A percentile compares a stretch with the other conserved stretches of the same genome.
Evolutionary conservation across 2,113 vertebrate genomes (phyloP).

Genomic region (Nycticryphes semicollaris): DNA sequence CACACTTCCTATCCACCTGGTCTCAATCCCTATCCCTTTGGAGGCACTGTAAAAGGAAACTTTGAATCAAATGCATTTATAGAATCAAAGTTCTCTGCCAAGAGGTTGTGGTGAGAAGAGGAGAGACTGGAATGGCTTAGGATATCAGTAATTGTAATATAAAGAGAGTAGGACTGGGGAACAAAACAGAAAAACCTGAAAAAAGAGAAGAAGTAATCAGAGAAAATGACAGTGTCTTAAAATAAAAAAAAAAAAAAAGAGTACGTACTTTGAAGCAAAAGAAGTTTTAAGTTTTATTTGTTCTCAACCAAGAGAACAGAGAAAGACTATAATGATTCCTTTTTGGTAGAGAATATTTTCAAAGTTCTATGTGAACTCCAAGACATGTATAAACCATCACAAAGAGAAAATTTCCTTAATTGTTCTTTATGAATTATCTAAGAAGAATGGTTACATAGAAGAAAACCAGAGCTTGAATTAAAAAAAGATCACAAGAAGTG

Average conservation of each 20-base stretch:
- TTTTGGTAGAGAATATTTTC: background rate
- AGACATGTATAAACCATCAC: background rate
- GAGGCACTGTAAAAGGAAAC: background rate
- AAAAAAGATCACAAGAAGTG: background rate
- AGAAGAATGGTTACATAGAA: background rate
- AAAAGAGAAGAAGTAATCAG: too few species aligned
- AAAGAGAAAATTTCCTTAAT: background rate
- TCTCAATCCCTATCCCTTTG: background rate
- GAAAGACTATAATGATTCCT: background rate
- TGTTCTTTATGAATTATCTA: background rate
- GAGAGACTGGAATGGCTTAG: background rate
- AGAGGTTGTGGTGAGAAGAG: background rate
- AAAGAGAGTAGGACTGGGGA: background rate
- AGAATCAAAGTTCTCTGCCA: background rate
- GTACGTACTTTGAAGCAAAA: background rate
- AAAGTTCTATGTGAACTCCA: background rate
- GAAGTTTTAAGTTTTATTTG: background rate
- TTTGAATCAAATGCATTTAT: background rate
- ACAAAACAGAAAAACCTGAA: background rate
- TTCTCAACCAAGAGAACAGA: background rate
- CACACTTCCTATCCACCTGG: background rate
- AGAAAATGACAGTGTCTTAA: background rate
- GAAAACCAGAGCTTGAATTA: background rate
- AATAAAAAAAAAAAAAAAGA: background rate
- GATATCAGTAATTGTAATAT: background rate